A percentile compares a stretch with the other conserved stretches of the same genome.
Conservation (phyloP, 2,797 vertebrate genomes). For the Tokudaia muenninki region DNA sequence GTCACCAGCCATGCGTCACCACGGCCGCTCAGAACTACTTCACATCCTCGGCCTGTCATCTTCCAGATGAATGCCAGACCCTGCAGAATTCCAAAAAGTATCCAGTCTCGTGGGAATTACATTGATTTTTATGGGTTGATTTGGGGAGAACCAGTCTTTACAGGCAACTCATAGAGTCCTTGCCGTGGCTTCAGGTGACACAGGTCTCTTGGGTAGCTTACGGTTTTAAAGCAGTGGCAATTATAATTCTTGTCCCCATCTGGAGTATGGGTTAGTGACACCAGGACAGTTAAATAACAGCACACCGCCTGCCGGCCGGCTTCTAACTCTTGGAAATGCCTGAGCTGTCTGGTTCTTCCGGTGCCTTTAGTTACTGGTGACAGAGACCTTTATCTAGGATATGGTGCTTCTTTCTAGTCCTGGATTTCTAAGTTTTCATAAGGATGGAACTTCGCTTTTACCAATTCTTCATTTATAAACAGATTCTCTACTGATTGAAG, state of each 20-base stretch:
- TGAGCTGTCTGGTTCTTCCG: neutral
- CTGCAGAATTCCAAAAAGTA: neutral
- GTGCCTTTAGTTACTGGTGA: neutral
- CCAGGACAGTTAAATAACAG: accelerated
- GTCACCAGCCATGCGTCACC: accelerated
- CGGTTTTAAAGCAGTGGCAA: neutral
- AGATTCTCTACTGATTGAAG: neutral
- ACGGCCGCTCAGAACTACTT: neutral
- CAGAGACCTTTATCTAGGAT: neutral
- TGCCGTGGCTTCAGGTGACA: neutral
- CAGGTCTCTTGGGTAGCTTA: neutral
- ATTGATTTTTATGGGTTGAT: neutral
- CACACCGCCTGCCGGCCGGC: neutral
- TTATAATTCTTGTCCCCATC: neutral
- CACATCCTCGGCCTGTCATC: neutral
- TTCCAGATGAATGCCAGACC: neutral
- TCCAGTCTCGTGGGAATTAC: neutral
- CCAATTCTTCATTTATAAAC: neutral
- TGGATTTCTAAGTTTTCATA: conserved; percentile 30
- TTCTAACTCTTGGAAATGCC: neutral
- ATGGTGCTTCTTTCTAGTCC: conserved; percentile 16
- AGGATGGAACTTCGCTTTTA: neutral
- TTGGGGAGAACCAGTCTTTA: neutral
- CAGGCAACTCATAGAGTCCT: neutral
- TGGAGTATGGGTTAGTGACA: neutral